Evolutionary conservation across 2,888 invertebrate genomes (phyloP).

Genomic region (Sphinx pinastri): DNA sequence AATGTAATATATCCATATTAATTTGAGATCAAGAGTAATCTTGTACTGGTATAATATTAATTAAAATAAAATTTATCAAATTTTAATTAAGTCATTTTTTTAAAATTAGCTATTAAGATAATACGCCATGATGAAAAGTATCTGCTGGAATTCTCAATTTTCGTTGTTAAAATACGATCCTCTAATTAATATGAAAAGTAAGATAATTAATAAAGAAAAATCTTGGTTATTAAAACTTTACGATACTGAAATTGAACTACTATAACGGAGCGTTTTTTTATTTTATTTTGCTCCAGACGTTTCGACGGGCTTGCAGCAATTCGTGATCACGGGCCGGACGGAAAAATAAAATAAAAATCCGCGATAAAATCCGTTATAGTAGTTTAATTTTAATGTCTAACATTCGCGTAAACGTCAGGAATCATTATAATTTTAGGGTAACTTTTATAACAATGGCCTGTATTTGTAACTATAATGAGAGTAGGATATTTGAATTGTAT

Average conservation of each 20-base stretch:
- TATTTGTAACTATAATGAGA: neutral
- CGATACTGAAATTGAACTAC: no score
- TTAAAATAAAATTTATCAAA: neutral
- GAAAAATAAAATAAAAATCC: no score
- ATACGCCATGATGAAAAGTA: neutral
- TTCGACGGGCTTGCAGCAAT: no score
- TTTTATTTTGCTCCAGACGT: no score
- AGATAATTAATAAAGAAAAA: constrained; percentile 8
- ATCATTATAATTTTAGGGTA: no score
- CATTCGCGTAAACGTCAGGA: no score
- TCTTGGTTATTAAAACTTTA: constrained; percentile 2
- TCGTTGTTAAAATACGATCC: neutral
- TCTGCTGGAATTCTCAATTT: neutral
- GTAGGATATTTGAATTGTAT: neutral
- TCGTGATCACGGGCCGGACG: no score
- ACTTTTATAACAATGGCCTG: neutral
- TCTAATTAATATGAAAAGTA: constrained; percentile 5
- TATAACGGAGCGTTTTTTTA: no score
- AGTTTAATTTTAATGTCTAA: no score
- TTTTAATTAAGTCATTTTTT: neutral
- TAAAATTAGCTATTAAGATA: neutral
- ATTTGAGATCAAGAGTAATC: neutral
- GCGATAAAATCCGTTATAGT: no score
- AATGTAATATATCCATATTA: neutral
- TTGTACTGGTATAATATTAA: neutral